Evolutionary conservation across 1,140 invertebrate species (phyloP).

Genomic region (Sitophilus oryzae): DNA sequence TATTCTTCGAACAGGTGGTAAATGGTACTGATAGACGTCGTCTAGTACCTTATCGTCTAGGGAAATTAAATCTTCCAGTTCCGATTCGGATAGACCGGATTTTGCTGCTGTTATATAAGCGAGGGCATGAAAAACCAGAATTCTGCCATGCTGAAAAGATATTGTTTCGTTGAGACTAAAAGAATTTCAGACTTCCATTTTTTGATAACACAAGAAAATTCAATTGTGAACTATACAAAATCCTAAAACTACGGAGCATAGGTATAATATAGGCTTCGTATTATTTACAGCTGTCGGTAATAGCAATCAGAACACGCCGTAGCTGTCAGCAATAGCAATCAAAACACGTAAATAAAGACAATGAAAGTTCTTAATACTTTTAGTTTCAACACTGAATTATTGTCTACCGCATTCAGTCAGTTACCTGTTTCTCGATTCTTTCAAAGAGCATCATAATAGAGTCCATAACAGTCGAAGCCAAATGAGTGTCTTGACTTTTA

Average conservation of each 20-base stretch:
- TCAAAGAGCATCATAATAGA: slow-evolving; percentile 97
- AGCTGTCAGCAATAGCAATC: too few species aligned
- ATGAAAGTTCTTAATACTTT: neutral
- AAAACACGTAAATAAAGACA: too few species aligned
- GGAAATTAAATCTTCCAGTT: slow-evolving; percentile 91
- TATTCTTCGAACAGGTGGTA: slow-evolving; percentile 90
- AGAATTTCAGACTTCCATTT: too few species aligned
- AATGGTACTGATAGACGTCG: slow-evolving; percentile 97
- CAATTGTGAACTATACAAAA: too few species aligned
- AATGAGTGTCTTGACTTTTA: slow-evolving; percentile 82
- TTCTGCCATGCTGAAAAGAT: slow-evolving; percentile 69
- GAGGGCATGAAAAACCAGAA: slow-evolving; percentile 87
- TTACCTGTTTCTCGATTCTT: slow-evolving; percentile 82
- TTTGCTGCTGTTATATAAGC: slow-evolving; percentile 93
- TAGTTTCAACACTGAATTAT: too few species aligned
- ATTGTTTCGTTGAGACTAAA: too few species aligned
- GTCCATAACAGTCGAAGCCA: slow-evolving; percentile 94
- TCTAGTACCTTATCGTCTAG: slow-evolving; percentile 89
- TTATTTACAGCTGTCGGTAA: too few species aligned
- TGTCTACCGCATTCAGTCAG: slow-evolving; percentile 2
- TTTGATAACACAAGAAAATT: too few species aligned
- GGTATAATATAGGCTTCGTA: neutral
- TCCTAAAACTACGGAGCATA: too few species aligned
- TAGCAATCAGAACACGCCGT: too few species aligned
- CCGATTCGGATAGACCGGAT: slow-evolving; percentile 87